phyloP scores from a whole-genome alignment of 1,140 invertebrate species.

The Cylas formicarius region DNA sequence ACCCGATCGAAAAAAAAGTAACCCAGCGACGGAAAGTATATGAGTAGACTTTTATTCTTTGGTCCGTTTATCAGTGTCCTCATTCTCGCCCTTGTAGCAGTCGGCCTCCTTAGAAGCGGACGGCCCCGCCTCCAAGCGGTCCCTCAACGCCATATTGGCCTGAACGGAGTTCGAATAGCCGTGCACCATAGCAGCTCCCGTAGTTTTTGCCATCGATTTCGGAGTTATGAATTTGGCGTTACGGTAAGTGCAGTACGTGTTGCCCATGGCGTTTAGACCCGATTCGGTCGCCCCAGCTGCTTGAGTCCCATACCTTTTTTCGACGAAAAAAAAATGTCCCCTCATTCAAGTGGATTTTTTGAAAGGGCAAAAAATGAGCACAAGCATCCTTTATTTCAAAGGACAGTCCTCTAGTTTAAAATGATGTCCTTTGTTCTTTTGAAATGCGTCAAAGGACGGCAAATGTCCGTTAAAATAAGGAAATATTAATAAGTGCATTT shows the following conservation, averaged over 20 bases:
- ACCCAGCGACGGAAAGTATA: too few species aligned
- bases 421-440: too few species aligned
- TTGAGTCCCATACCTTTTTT: conserved; percentile 58
- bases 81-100: not conserved
- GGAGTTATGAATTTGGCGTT: conserved; percentile 56
- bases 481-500: too few species aligned
- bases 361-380: not conserved
- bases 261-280: conserved; percentile 56
- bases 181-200: conserved; percentile 34
- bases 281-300: conserved; percentile 52
- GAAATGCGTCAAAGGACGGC: too few species aligned
- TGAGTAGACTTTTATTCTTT: too few species aligned
- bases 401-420: not conserved
- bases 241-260: conserved; percentile 51
- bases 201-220: conserved; percentile 56
- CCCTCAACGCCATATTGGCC: not conserved
- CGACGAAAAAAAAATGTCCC: conserved; percentile 26
- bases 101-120: not conserved
- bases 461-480: too few species aligned
- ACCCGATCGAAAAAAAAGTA: too few species aligned
- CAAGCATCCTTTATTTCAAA: conserved; percentile 2
- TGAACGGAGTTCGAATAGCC: conserved; percentile 2
- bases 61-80: not conserved
- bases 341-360: not conserved
- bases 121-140: not conserved